phyloP scores from a whole-genome alignment of 2,888 invertebrate species.

The Aelia acuminata region DNA sequence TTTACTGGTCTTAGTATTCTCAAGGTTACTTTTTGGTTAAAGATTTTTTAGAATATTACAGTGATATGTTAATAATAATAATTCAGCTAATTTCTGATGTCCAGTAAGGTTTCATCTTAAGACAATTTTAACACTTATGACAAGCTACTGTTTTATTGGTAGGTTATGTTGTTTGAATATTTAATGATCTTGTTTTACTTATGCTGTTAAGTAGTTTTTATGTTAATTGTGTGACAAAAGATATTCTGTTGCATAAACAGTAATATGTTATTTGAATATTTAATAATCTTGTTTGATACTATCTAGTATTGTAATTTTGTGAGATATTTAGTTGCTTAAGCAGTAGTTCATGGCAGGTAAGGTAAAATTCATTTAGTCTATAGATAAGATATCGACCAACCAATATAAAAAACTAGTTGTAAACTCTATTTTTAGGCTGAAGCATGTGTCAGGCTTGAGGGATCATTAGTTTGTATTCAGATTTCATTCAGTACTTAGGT shows the following conservation, averaged over 20 bases:
- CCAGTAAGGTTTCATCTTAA: not conserved
- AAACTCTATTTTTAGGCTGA: slow-evolving; percentile 49
- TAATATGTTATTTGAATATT: too few species aligned
- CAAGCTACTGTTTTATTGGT: not conserved
- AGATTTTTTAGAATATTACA: too few species aligned
- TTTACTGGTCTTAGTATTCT: too few species aligned
- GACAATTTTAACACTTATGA: not conserved
- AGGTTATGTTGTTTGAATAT: not conserved
- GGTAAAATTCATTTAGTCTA: not conserved
- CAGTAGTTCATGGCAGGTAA: not conserved
- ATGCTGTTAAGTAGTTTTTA: not conserved
- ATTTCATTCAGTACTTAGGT: slow-evolving; percentile 11
- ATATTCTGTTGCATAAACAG: not conserved
- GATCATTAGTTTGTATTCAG: slow-evolving; percentile 15
- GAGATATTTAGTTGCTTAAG: not conserved
- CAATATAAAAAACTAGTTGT: not conserved
- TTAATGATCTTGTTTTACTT: not conserved
- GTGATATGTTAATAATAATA: too few species aligned
- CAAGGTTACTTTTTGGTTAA: too few species aligned
- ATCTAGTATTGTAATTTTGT: too few species aligned
- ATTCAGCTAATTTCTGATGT: not conserved
- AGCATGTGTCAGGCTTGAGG: slow-evolving; percentile 24
- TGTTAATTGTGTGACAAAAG: not conserved
- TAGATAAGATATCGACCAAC: not conserved
- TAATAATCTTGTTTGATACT: too few species aligned